Conservation (phyloP, 2,113 vertebrate species). For the Neolamprologus devosi region DNA sequence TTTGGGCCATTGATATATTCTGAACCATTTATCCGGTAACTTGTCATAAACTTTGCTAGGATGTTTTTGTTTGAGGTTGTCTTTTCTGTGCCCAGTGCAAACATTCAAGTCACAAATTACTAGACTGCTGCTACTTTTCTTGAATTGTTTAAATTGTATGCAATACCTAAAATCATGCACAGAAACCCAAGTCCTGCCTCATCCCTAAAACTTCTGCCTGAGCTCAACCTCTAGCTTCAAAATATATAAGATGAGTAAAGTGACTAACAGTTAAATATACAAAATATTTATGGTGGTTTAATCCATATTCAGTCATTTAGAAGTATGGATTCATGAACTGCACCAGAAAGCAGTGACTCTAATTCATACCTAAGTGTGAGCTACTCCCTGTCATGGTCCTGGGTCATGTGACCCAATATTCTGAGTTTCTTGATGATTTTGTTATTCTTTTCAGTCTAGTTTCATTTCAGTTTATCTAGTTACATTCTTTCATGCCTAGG, state of each 20-base stretch:
- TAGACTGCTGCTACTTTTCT: background rate
- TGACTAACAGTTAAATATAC: background rate
- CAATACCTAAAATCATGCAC: background rate
- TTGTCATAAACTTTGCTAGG: rapidly evolving
- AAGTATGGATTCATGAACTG: background rate
- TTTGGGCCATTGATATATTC: background rate
- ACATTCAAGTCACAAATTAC: background rate
- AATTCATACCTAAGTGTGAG: background rate
- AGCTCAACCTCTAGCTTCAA: background rate
- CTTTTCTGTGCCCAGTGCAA: background rate
- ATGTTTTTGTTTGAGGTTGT: background rate
- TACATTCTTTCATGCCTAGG: rapidly evolving
- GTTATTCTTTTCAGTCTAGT: too few relatives aligned
- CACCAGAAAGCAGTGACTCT: background rate
- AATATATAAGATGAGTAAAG: background rate
- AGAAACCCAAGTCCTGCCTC: background rate
- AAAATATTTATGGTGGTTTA: background rate
- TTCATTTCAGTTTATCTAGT: too few relatives aligned
- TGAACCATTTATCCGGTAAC: background rate
- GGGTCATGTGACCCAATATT: too few relatives aligned
- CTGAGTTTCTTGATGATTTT: too few relatives aligned
- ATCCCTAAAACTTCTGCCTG: rapidly evolving
- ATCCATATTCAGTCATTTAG: background rate
- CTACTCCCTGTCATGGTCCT: background rate
- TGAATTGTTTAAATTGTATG: background rate